phyloP scores from a whole-genome alignment of 37 sponge, comb jelly and placozoan species.

The Geodia barretti region DNA sequence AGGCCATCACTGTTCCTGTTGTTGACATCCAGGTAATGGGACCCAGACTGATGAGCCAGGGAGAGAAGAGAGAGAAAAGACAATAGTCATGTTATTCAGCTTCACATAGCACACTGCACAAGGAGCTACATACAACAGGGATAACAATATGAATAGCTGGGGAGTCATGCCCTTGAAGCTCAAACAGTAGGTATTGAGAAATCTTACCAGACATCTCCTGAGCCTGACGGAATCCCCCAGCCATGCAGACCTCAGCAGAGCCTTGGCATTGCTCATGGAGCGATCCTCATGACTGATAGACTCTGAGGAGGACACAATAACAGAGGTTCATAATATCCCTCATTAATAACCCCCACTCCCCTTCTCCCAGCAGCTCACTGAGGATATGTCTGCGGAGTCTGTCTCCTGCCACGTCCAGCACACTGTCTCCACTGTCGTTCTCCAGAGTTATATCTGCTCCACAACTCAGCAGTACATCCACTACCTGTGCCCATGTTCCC shows the following conservation, averaged over 20 bases:
- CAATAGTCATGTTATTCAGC: too few relatives aligned
- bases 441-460: slow-evolving; percentile 84
- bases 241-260: slow-evolving; percentile 81
- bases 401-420: slow-evolving; percentile 67
- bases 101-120: too few relatives aligned
- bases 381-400: slow-evolving; percentile 40
- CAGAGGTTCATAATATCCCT: background rate
- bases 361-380: slow-evolving; percentile 23
- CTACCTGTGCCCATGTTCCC: slow-evolving; percentile 40
- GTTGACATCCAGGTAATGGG: slow-evolving; percentile 79
- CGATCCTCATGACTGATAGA: slow-evolving; percentile 44
- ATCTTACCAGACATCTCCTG: slow-evolving; percentile 54
- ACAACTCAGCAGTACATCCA: slow-evolving; percentile 52
- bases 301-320: slow-evolving; percentile 12
- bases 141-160: too few relatives aligned
- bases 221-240: slow-evolving; percentile 77
- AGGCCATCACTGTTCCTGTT: slow-evolving; percentile 72
- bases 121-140: too few relatives aligned
- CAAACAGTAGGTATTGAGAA: background rate
- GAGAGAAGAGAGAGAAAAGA: too few relatives aligned
- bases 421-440: slow-evolving; percentile 68
- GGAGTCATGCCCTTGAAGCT: too few relatives aligned
- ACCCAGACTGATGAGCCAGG: slow-evolving; percentile 31
- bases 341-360: background rate
- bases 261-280: slow-evolving; percentile 41